Conservation (phyloP, 30 jellyfish, hydroid and myxozoan genomes). For the Nemopilema nomurai region DNA sequence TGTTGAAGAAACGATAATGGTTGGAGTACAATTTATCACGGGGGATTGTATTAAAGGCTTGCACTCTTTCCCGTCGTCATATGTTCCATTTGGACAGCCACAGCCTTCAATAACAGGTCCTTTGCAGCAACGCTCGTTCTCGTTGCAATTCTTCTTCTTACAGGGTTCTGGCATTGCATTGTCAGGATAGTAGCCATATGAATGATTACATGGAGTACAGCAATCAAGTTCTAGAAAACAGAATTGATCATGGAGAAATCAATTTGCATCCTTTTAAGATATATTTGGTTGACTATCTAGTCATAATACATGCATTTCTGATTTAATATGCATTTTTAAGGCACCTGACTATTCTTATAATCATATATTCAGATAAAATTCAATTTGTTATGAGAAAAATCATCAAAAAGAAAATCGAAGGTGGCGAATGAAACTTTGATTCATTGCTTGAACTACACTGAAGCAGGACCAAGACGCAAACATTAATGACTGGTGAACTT, state of each 20-base stretch:
- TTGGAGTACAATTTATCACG: constrained; percentile 54
- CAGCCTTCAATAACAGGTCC: constrained; percentile 97
- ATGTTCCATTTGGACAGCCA: constrained; percentile 93
- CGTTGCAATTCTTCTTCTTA: constrained; percentile 48
- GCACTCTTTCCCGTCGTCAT: constrained; percentile 87
- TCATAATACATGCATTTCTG: too few species aligned
- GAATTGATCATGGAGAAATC: background rate
- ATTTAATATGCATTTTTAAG: too few species aligned
- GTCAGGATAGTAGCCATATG: constrained; percentile 92
- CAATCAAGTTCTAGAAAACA: constrained; percentile 82
- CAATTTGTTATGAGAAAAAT: too few species aligned
- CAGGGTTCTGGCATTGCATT: constrained; percentile 78
- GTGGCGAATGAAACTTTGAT: too few species aligned
- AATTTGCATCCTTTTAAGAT: too few species aligned
- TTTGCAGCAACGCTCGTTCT: constrained; percentile 82
- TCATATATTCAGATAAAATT: too few species aligned
- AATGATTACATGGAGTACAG: constrained; percentile 93
- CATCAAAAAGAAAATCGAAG: too few species aligned
- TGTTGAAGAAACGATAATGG: constrained; percentile 7
- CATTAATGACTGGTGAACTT: constrained; percentile 28
- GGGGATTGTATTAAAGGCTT: constrained; percentile 3
- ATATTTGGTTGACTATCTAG: too few species aligned
- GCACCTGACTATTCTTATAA: too few species aligned
- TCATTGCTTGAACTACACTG: too few species aligned
- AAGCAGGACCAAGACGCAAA: too few species aligned